These are phyloP conservation scores for Haliclona indistincta DNA, from an alignment of 37 sponge, comb jelly and placozoan species.

Conservation along the genomic window DNA sequence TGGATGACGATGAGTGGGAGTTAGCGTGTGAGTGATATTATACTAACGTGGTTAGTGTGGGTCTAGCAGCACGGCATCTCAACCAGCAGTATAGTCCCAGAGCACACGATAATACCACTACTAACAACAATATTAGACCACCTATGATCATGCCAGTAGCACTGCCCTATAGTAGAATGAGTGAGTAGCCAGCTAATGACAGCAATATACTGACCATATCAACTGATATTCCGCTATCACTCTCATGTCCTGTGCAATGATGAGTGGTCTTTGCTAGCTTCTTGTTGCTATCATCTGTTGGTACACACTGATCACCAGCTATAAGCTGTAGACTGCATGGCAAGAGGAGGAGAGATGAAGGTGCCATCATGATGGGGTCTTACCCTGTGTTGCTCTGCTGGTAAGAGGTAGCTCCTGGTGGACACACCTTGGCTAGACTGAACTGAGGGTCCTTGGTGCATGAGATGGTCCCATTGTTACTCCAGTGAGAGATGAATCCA, in stretches of 20 bases:
- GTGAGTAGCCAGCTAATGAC: too few species aligned
- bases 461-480: too few species aligned
- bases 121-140: not conserved
- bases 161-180: too few species aligned
- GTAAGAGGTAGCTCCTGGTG: constrained; percentile 24
- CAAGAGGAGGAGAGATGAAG: too few species aligned
- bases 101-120: not conserved
- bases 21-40: too few species aligned
- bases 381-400: constrained; percentile 41
- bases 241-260: constrained; percentile 38
- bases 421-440: constrained; percentile 26
- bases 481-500: constrained; percentile 15
- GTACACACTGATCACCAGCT: constrained; percentile 42
- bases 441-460: too few species aligned
- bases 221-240: constrained; percentile 28
- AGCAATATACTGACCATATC: too few species aligned
- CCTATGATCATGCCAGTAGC: not conserved
- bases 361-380: too few species aligned
- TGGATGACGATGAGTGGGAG: too few species aligned
- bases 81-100: not conserved
- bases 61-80: too few species aligned
- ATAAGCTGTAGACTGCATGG: constrained; percentile 36
- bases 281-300: constrained; percentile 4
- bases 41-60: too few species aligned
- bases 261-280: constrained; percentile 8